Evolutionary conservation across 2,888 invertebrate species (phyloP).

Genomic region (Aricia artaxerxes): DNA sequence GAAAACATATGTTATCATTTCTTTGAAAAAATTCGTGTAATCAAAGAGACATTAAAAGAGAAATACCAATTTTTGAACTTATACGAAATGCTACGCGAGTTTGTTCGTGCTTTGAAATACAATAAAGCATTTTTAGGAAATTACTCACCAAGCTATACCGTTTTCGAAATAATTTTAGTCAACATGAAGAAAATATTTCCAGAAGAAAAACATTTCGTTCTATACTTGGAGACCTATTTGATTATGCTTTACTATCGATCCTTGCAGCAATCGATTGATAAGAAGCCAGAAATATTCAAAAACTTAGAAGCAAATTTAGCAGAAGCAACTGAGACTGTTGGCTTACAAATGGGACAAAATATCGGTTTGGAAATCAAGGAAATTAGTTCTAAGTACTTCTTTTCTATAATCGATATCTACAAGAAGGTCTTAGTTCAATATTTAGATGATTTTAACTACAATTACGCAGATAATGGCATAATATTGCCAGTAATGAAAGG

Average conservation of each 20-base stretch:
- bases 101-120: conserved; percentile 49
- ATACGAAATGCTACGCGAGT: conserved; percentile 42
- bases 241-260: conserved; percentile 58
- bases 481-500: conserved; percentile 40
- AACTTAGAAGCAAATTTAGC: conserved; percentile 42
- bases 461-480: conserved; percentile 36
- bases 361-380: conserved; percentile 50
- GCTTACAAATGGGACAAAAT: conserved; percentile 52
- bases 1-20: conserved; percentile 48
- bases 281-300: conserved; percentile 49
- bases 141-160: conserved; percentile 49
- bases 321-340: conserved; percentile 52
- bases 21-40: conserved; percentile 46
- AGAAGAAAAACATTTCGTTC: conserved; percentile 49
- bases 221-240: conserved; percentile 51
- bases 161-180: conserved; percentile 49
- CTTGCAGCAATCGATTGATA: conserved; percentile 49
- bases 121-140: conserved; percentile 52
- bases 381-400: conserved; percentile 50
- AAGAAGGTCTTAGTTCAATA: conserved; percentile 43
- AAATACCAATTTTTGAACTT: conserved; percentile 32
- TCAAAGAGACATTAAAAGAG: conserved; percentile 34
- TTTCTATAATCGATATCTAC: conserved; percentile 54
- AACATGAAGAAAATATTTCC: conserved; percentile 51
- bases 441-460: conserved; percentile 41